Conservation (phyloP, 2,888 invertebrate genomes). For the Oasisia sp. region DNA sequence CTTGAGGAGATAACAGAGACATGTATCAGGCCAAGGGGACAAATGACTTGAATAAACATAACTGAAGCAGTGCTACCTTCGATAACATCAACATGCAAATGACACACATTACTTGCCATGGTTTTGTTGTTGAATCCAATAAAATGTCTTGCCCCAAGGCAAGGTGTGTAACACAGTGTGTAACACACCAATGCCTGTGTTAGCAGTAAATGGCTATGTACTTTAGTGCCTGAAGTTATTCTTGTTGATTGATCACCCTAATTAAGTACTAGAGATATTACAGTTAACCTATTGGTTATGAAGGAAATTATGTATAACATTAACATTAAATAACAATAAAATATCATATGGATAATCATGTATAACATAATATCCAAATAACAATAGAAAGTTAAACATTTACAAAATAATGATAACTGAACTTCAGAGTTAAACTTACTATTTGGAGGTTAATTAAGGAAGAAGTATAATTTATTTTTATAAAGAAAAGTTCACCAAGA, state of each 20-base stretch:
- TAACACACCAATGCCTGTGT: not conserved
- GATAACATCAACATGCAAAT: not conserved
- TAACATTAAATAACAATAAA: not conserved
- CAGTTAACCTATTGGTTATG: not conserved
- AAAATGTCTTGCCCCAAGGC: not conserved
- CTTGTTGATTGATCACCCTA: not conserved
- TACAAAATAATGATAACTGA: too few relatives aligned
- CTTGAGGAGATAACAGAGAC: not conserved
- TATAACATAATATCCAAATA: too few relatives aligned
- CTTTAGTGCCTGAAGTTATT: not conserved
- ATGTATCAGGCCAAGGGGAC: not conserved
- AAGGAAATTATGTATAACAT: not conserved
- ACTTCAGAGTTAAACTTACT: too few relatives aligned
- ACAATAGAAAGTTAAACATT: too few relatives aligned
- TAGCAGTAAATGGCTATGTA: not conserved
- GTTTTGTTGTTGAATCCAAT: constrained; percentile 8
- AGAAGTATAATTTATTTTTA: too few relatives aligned
- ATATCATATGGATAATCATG: too few relatives aligned
- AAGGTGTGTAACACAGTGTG: constrained; percentile 12
- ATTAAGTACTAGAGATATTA: not conserved
- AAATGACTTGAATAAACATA: not conserved
- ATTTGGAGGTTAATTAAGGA: too few relatives aligned
- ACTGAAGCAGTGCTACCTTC: not conserved
- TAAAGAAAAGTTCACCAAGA: too few relatives aligned
- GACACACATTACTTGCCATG: not conserved